A percentile compares a stretch with the other conserved stretches of the same genome.
Evolutionary conservation across 2,888 invertebrate genomes (phyloP).

Genomic region (Tetragonisca angustula): DNA sequence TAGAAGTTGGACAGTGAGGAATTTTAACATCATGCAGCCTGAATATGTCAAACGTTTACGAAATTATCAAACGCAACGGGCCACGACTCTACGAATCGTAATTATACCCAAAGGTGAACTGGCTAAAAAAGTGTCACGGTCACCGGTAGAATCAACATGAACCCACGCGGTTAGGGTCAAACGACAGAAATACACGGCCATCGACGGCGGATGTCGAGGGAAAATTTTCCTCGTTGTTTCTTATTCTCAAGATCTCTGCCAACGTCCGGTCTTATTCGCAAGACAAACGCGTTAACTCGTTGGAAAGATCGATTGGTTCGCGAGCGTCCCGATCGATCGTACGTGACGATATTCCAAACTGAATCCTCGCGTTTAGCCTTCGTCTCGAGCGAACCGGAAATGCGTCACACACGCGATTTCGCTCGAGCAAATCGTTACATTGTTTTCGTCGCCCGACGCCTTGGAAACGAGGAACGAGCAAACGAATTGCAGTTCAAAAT

Average conservation of each 20-base stretch:
- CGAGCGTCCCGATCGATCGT: constrained; percentile 58
- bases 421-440: constrained; percentile 22
- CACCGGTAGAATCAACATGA: background rate
- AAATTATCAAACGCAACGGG: background rate
- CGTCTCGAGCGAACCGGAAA: constrained; percentile 40
- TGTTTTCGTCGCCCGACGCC: background rate
- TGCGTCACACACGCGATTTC: constrained; percentile 44
- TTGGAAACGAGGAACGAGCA: background rate
- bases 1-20: background rate
- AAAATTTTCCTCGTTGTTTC: constrained; percentile 6
- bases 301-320: constrained; percentile 32
- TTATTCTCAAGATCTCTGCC: constrained; percentile 6
- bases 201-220: background rate
- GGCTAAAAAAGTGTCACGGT: constrained; percentile 1
- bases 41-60: background rate
- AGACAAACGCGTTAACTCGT: constrained; percentile 22
- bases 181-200: constrained; percentile 7
- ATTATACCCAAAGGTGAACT: background rate
- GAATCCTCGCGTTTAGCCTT: constrained; percentile 53
- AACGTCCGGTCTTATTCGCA: constrained; percentile 25
- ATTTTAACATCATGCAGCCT: background rate
- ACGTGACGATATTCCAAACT: constrained; percentile 71
- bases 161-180: constrained; percentile 1
- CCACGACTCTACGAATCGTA: background rate
- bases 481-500: background rate